Evolutionary conservation across 2,797 vertebrate genomes (phyloP), one percentile per base, ranked within the genome.

Genomic region (Sarcophilus harrisii): DNA sequence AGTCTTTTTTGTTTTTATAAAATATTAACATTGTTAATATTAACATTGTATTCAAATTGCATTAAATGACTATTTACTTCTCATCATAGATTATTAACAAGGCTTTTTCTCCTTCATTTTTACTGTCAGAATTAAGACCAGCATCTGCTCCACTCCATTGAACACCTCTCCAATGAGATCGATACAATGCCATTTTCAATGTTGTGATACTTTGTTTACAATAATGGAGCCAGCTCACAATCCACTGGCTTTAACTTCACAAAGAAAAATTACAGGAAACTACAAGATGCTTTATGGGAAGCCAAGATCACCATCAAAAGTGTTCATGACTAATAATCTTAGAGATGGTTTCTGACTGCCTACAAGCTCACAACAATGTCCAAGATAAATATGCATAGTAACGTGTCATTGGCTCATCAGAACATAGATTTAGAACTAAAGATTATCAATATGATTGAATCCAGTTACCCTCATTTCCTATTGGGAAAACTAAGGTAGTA

Each of bases 21-120:
- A 52, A 52, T 52, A 52, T 52, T 52, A 52, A 90, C 90, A 81
- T 96, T 97, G 16, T 13, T 95, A 96, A 97, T 96, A 94, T 45
- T 91, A 90, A 27, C 57, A 90, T 90, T 92, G 4, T 66, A 94
- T 97, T 94, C 30, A 94, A 92, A 96, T 96, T 97, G 94, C 62
- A 94, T 28, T 49, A 92, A 96, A 95, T 49, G 57, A 0, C 4
- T 92, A 58, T 91, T 96, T 96, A 94, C 38, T 89, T 1, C 30
- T 32, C 87, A 90, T 62, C 12, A 60, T 90, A 94, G 49, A 94
- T 93, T 38, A 90, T 92, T 94, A 87, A 93, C 45, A 29, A 91
- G 94, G 87, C 89, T 92, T 95, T 38, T 73, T 94, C 89, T 73
- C 27, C 81, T 29, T 93, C 38, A 38, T 73, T 45, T 45, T 81